These are phyloP conservation scores for Drosophila guanche DNA, from an alignment of 1,140 invertebrate genomes.

Conservation along the genomic window DNA sequence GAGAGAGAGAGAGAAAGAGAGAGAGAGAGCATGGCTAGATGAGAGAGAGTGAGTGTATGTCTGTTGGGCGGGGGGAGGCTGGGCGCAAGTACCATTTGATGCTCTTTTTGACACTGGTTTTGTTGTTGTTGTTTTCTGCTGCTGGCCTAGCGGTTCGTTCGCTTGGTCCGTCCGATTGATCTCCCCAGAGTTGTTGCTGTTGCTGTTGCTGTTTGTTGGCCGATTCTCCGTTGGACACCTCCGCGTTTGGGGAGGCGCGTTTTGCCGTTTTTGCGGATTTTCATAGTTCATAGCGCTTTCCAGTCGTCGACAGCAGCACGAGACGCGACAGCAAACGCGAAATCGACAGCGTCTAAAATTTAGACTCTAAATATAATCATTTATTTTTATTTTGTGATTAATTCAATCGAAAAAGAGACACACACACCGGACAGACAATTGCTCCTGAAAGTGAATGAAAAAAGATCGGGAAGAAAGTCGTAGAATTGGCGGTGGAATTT, in stretches of 20 bases:
- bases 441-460: constrained; percentile 50
- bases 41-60: constrained; percentile 13
- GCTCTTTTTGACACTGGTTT: constrained; percentile 50
- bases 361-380: constrained; percentile 53
- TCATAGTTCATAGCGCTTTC: constrained; percentile 82
- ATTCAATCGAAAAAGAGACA: constrained; percentile 53
- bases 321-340: constrained; percentile 14
- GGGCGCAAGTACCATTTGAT: constrained; percentile 73
- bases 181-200: constrained; percentile 43
- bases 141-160: constrained; percentile 14
- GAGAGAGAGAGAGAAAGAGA: constrained; percentile 10
- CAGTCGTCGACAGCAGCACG: constrained; percentile 69
- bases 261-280: constrained; percentile 62
- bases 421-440: constrained; percentile 23
- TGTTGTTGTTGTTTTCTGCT: constrained; percentile 18
- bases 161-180: constrained; percentile 16
- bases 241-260: constrained; percentile 42
- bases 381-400: constrained; percentile 57
- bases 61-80: constrained; percentile 24
- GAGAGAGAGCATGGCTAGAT: constrained; percentile 9
- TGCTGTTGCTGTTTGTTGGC: constrained; percentile 9
- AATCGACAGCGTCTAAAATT: constrained; percentile 22
- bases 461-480: too few species aligned
- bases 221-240: constrained; percentile 36
- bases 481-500: too few species aligned